Evolutionary conservation across 2,888 invertebrate species (phyloP).

Genomic region (Gastracanthus pulcherrimus): DNA sequence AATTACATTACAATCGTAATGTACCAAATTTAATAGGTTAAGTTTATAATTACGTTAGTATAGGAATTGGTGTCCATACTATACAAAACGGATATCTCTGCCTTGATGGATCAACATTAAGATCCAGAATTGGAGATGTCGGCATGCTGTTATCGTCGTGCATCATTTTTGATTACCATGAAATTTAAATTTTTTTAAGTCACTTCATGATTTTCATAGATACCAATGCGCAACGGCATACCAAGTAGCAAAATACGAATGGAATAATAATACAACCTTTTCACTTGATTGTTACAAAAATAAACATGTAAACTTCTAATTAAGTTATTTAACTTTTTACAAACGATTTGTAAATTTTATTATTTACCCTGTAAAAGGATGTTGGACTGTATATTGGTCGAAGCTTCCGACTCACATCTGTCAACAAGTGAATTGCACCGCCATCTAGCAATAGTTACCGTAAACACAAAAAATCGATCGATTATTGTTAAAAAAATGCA

Average conservation of each 20-base stretch:
- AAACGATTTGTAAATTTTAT: not conserved
- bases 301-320: not conserved
- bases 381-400: not conserved
- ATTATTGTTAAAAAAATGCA: not conserved
- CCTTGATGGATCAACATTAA: conserved; percentile 65
- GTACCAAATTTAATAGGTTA: conserved; percentile 24
- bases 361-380: not conserved
- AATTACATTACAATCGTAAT: not conserved
- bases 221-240: not conserved
- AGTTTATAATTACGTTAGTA: conserved; percentile 85
- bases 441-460: not conserved
- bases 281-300: not conserved
- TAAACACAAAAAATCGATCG: not conserved
- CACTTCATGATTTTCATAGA: not conserved
- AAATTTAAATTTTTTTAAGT: not conserved
- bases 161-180: conserved; percentile 24
- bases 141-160: conserved; percentile 33
- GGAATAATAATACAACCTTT: not conserved
- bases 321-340: not conserved
- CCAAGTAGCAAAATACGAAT: not conserved
- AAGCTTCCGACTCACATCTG: not conserved
- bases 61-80: conserved; percentile 97
- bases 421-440: not conserved
- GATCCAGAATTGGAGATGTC: conserved; percentile 63
- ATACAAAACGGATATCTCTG: conserved; percentile 91